Percentiles rank a stretch among this genome's conserved stretches.
phyloP scores from a whole-genome alignment of 2,888 invertebrate genomes.

The Epicampocera succincta region DNA sequence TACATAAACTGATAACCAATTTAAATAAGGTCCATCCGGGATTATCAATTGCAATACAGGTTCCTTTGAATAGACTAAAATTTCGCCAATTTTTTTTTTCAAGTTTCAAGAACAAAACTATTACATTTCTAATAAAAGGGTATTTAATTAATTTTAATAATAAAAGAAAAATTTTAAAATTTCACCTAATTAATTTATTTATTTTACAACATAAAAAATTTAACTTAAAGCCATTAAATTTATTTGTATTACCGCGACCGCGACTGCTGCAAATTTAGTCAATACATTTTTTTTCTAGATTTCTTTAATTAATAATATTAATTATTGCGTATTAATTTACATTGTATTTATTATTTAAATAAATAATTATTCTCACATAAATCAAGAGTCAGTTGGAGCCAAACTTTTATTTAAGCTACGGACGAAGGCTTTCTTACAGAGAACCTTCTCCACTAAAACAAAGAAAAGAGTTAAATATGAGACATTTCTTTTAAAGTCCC shows the following conservation, averaged over 20 bases:
- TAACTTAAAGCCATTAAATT: slow-evolving; percentile 82
- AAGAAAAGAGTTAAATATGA: background rate
- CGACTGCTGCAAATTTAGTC: slow-evolving; percentile 85
- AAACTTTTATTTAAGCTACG: too few species aligned
- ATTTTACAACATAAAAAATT: slow-evolving; percentile 84
- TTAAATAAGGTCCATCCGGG: slow-evolving; percentile 82
- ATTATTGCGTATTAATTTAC: slow-evolving; percentile 81
- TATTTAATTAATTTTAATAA: slow-evolving; percentile 86
- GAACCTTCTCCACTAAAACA: slow-evolving; percentile 5
- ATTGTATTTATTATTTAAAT: slow-evolving; percentile 81
- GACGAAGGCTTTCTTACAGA: background rate
- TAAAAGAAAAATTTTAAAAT: slow-evolving; percentile 5
- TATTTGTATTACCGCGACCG: slow-evolving; percentile 87
- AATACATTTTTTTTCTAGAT: slow-evolving; percentile 85
- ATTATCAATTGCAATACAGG: slow-evolving; percentile 86
- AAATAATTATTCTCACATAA: slow-evolving; percentile 81
- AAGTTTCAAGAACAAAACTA: slow-evolving; percentile 85
- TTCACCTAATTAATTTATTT: slow-evolving; percentile 83
- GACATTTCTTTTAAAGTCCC: slow-evolving; percentile 23
- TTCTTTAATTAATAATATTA: slow-evolving; percentile 84
- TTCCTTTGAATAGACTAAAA: slow-evolving; percentile 86
- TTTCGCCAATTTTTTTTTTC: slow-evolving; percentile 79
- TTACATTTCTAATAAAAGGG: slow-evolving; percentile 85
- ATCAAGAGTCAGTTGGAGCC: too few species aligned
- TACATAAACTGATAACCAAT: slow-evolving; percentile 85